Evolutionary conservation across 2,113 vertebrate species (phyloP).

Genomic region (Atherinomorus stipes): DNA sequence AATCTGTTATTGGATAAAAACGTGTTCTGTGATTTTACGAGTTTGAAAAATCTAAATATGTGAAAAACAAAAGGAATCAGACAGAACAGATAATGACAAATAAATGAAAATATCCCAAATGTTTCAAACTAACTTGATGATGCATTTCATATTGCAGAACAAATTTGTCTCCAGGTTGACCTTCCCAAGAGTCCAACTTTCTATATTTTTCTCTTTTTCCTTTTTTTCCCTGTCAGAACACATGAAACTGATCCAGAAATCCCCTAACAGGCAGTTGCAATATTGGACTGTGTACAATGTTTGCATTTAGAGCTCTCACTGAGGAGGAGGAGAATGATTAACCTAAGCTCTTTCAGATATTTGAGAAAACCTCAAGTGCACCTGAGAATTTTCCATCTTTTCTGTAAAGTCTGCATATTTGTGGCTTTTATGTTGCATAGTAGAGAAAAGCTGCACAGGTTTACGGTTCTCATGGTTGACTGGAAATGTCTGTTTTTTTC

Average conservation of each 20-base stretch:
- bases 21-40: too few relatives aligned
- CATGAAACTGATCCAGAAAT: slow-evolving; percentile 22
- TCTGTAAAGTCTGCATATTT: slow-evolving; percentile 39
- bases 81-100: too few relatives aligned
- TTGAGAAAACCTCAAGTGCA: slow-evolving; percentile 46
- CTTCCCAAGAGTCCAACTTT: too few relatives aligned
- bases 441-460: background rate
- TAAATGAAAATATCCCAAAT: background rate
- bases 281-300: slow-evolving; percentile 13
- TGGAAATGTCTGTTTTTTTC: slow-evolving; percentile 13
- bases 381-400: slow-evolving; percentile 58
- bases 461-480: background rate
- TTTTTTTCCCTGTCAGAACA: background rate
- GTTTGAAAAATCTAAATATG: too few relatives aligned
- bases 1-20: too few relatives aligned
- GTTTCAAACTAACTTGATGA: background rate
- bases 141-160: background rate
- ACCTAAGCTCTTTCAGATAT: slow-evolving; percentile 29
- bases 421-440: background rate
- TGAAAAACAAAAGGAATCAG: too few relatives aligned
- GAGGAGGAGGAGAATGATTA: background rate
- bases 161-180: too few relatives aligned
- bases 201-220: too few relatives aligned
- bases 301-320: slow-evolving; percentile 19
- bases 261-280: slow-evolving; percentile 54